Conservation (phyloP, 1,140 invertebrate species). For the Cylas formicarius region DNA sequence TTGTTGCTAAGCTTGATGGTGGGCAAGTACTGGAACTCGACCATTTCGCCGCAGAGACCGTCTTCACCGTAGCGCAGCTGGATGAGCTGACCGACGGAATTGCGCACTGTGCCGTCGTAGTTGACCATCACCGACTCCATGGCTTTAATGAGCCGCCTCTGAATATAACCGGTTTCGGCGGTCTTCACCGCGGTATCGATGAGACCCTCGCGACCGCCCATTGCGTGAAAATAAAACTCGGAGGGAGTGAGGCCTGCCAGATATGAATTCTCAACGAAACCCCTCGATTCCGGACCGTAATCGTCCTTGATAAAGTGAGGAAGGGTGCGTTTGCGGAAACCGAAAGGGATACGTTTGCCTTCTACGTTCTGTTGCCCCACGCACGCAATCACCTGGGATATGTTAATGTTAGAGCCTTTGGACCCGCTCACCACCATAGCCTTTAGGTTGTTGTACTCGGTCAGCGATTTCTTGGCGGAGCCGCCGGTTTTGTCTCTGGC, state of each 20-base stretch:
- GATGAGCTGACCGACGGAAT: slow-evolving; percentile 92
- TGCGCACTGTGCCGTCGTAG: slow-evolving; percentile 93
- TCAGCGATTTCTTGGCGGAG: slow-evolving; percentile 97
- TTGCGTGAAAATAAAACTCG: slow-evolving; percentile 99
- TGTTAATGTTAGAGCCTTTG: slow-evolving; percentile 99
- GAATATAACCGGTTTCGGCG: slow-evolving; percentile 99
- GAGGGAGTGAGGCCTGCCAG: slow-evolving; percentile 96
- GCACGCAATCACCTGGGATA: slow-evolving; percentile 99
- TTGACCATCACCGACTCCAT: slow-evolving; percentile 99
- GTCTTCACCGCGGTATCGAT: slow-evolving; percentile 99
- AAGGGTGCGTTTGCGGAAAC: slow-evolving; percentile 94
- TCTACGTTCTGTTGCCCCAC: slow-evolving; percentile 99
- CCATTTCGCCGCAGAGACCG: slow-evolving; percentile 88
- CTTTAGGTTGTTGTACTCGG: slow-evolving; percentile 99
- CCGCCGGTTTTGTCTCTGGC: slow-evolving; percentile 99
- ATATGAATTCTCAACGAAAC: slow-evolving; percentile 99
- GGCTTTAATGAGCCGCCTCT: slow-evolving; percentile 98
- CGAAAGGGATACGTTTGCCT: slow-evolving; percentile 99
- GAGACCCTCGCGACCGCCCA: slow-evolving; percentile 99
- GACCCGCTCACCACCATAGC: slow-evolving; percentile 99
- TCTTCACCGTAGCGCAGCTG: slow-evolving; percentile 98
- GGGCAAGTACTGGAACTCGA: slow-evolving; percentile 93
- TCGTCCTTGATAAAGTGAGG: slow-evolving; percentile 99
- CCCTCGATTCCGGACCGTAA: slow-evolving; percentile 97
- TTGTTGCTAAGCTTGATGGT: slow-evolving; percentile 94